Base-by-base conservation (phyloP, 1,140 invertebrate species). In the Cepaea nemoralis region DNA sequence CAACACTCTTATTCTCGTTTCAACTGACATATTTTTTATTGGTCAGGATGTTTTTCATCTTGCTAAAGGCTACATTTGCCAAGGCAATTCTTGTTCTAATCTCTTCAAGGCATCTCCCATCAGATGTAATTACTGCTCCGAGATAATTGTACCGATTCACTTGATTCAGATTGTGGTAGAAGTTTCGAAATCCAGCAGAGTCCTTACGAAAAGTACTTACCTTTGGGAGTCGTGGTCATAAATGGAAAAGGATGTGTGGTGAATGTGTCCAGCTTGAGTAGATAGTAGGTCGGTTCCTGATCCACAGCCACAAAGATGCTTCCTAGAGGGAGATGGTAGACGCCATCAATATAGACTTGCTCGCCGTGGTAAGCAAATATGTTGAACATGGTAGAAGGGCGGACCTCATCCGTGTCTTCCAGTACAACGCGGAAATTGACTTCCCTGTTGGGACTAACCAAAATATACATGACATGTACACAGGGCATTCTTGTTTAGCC, bases 301-400 rank as follows among this genome's bases (percentile, higher is more conserved):
- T 80, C 77, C 50, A 80, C 63, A 5, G 77, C 67, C 0, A 70
- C 66, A 27, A 48, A 70, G 6, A 80, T 1, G 10, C 33, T 55
- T 12, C 77, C 77, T 12, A 80, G 10, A 24, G 6, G 39, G 5
- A 80, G 63, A 33, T 80, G 16, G 33, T 24, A 70, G 16, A 80
- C 31, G 16, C 77, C 77, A 31, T 70, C 40, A 66, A 70, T 66
- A 22, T 48, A 37, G 14, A 80, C 77, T 42, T 80, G 63, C 1
- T 69, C 63, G 5, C 77, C 40, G 19, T 48, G 37, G 77, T 70
- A 80, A 37, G 66, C 39, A 37, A 80, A 71, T 24, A 80, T 80
- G 63, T 50, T 70, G 66, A 70, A 80, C 67, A 80, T 80, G 27
- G 35, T 80, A 40, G 63, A 70, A 16, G 67, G 63, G 63, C 77